Conservation (phyloP, 2,113 vertebrate genomes). For the Leptobrachium leishanense region DNA sequence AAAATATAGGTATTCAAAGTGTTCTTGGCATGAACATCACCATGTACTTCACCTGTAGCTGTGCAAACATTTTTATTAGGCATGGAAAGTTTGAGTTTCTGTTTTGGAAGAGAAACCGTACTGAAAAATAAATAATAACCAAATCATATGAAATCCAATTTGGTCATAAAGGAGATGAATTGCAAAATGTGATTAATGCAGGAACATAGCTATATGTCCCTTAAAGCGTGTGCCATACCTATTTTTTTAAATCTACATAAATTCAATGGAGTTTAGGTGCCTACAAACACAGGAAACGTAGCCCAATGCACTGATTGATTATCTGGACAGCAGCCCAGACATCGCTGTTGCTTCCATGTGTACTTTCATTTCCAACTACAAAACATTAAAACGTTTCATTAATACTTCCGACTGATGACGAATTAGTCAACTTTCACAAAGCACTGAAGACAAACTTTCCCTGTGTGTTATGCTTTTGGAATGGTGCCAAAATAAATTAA, state of each 20-base stretch:
- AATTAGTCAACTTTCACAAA: constrained; percentile 36
- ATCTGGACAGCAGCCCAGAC: constrained; percentile 49
- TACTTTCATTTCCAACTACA: constrained; percentile 35
- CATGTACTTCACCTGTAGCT: neutral
- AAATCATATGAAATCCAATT: neutral
- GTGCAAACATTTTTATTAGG: neutral
- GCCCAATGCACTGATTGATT: constrained; percentile 40
- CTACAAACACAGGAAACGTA: constrained; percentile 42
- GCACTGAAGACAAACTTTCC: constrained; percentile 27
- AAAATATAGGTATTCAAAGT: neutral
- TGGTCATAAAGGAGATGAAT: constrained; percentile 15
- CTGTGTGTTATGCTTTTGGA: constrained; percentile 7
- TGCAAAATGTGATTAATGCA: constrained; percentile 10
- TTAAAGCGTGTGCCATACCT: constrained; percentile 22
- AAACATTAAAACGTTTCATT: constrained; percentile 37
- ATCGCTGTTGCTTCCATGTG: constrained; percentile 34
- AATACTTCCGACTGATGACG: constrained; percentile 43
- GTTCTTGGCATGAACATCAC: neutral
- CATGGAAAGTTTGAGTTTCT: neutral
- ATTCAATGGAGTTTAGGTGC: constrained; percentile 29
- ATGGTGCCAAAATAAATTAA: constrained; percentile 2
- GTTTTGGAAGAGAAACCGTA: neutral
- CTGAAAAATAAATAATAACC: neutral
- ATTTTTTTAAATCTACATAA: constrained; percentile 40
- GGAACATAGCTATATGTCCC: constrained; percentile 31